A percentile compares a stretch with the other conserved stretches of the same genome.
phyloP scores from a whole-genome alignment of 2,888 invertebrate genomes.

The Tinea trinotella region DNA sequence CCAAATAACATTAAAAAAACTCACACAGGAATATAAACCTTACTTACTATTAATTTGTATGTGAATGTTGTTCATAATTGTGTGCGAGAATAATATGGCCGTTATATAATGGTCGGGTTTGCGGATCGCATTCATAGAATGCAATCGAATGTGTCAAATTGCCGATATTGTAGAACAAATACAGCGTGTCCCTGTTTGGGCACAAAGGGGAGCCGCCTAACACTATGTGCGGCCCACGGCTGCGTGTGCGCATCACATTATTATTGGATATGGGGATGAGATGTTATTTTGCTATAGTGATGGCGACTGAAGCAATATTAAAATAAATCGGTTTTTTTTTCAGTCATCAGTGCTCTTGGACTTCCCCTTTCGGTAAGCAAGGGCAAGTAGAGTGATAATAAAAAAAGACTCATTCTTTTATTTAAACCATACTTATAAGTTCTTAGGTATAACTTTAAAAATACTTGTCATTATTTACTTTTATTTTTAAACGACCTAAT shows the following conservation, averaged over 20 bases:
- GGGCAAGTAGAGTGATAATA: too few species aligned
- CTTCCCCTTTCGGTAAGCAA: too few species aligned
- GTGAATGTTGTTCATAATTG: neutral
- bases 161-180: slow-evolving; percentile 3
- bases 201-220: neutral
- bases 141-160: slow-evolving; percentile 16
- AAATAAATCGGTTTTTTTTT: too few species aligned
- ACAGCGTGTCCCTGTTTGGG: neutral
- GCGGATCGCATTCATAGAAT: neutral
- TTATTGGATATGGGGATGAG: too few species aligned
- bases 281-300: too few species aligned
- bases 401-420: too few species aligned
- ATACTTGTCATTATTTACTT: too few species aligned
- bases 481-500: too few species aligned
- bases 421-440: too few species aligned
- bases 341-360: too few species aligned
- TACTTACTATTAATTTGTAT: neutral
- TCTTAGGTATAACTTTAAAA: too few species aligned
- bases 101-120: neutral
- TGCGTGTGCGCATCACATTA: neutral
- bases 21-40: neutral
- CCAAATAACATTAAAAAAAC: slow-evolving; percentile 30
- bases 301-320: too few species aligned
- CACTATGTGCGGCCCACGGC: slow-evolving; percentile 15
- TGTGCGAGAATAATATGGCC: neutral